phyloP scores from a whole-genome alignment of 2,888 invertebrate species.

The Lottia gigantea region DNA sequence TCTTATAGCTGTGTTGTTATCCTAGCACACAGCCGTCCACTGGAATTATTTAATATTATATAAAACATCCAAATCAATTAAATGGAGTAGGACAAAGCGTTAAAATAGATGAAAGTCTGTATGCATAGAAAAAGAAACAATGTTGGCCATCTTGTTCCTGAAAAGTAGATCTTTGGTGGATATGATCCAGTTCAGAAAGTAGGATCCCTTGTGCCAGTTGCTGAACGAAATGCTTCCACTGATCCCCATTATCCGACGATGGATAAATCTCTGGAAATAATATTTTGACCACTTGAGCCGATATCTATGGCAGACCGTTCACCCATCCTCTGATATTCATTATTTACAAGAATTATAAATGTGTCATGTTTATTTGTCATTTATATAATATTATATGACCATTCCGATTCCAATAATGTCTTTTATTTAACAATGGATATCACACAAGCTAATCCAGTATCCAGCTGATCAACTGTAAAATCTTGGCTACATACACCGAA shows the following conservation, averaged over 20 bases:
- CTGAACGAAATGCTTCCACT: not conserved
- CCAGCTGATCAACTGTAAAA: not conserved
- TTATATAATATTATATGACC: too few species aligned
- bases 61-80: not conserved
- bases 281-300: too few species aligned
- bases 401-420: too few species aligned
- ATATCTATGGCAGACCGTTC: too few species aligned
- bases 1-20: too few species aligned
- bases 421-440: not conserved
- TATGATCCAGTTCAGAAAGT: not conserved
- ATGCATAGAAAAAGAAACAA: not conserved
- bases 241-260: slow-evolving; percentile 3
- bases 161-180: not conserved
- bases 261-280: too few species aligned
- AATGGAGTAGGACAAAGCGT: not conserved
- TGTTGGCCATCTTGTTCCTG: not conserved
- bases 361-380: too few species aligned
- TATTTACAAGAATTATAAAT: too few species aligned
- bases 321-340: too few species aligned
- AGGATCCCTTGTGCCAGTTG: not conserved
- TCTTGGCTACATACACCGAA: not conserved
- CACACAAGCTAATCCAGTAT: not conserved
- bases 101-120: not conserved
- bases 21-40: too few species aligned
- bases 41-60: not conserved